Base-by-base conservation (phyloP, 2,113 vertebrate species). In the Spea multiplicata region DNA sequence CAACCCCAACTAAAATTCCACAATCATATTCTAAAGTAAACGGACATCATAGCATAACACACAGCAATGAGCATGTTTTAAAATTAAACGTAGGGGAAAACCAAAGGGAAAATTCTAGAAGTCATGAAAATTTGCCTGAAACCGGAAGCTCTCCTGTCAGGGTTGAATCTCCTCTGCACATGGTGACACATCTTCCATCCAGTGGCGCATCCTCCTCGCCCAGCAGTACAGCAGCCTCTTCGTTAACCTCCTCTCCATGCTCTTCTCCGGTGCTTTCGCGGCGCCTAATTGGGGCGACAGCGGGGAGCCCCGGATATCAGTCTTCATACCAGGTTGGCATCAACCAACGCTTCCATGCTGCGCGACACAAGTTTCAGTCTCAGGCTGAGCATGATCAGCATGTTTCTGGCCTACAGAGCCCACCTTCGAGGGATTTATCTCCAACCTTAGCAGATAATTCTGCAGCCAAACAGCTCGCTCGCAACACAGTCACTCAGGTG, bases 291-390 rank as follows among this genome's bases (percentile, higher is more conserved):
- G 95, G 94, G n/a, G 84, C 93, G 0, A 88, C 92, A 0, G 92
- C 92, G 0, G 82, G 87, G 86, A 94, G 92, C 83, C 91, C 94
- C 0, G 85, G 89, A 72, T 97, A 96, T 86, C 95, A 96, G 76
- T 96, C 96, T 0, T 93, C 94, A 81, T 99, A 97, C 88, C 97
- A 99, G 84, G 94, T 94, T 8, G 94, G 96, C 62, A 91, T 99
- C 88, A 99, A 97, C 82, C 97, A 99, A 71, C 92, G 97, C 0
- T 99, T 99, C 90, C 97, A 99, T 0, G 97, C 97, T 0, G 97
- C 97, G 44, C 85, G 97, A 4, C 95, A 98, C 91, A 99, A 95
- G 87, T 99, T 99, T 82, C 97, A 99, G 86, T 88, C 91, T 3
- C 97, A 99, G 57, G 94, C 94, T 0, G 97, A 99, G 80, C 94